phyloP scores from a whole-genome alignment of 1,140 invertebrate genomes.

The Cotesia vestalis region DNA sequence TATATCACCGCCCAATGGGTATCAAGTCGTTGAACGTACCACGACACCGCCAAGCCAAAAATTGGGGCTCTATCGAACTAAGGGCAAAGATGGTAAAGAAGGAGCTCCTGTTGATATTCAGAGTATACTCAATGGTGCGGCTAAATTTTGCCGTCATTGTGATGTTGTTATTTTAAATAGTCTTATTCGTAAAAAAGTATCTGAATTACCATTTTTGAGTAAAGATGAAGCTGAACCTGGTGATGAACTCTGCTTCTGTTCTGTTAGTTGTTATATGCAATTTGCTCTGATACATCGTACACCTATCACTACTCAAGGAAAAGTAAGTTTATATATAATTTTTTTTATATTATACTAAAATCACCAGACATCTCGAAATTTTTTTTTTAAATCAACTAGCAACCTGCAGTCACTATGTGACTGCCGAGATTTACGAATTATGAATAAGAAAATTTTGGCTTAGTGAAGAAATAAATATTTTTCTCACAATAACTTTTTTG shows the following conservation, averaged over 20 bases:
- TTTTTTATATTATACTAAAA: slow-evolving; percentile 11
- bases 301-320: slow-evolving; percentile 66
- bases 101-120: slow-evolving; percentile 87
- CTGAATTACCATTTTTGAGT: slow-evolving; percentile 79
- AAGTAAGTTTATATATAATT: slow-evolving; percentile 56
- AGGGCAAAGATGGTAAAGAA: slow-evolving; percentile 86
- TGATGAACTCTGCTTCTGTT: slow-evolving; percentile 85
- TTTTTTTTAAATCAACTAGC: background rate
- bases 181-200: slow-evolving; percentile 81
- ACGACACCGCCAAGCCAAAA: slow-evolving; percentile 82
- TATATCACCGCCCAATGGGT: slow-evolving; percentile 85
- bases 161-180: slow-evolving; percentile 88
- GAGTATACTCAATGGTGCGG: slow-evolving; percentile 86
- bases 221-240: slow-evolving; percentile 73
- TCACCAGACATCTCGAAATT: background rate
- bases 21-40: slow-evolving; percentile 84
- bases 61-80: slow-evolving; percentile 80
- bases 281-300: slow-evolving; percentile 75
- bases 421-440: too few species aligned
- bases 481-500: too few species aligned
- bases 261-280: slow-evolving; percentile 84
- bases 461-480: too few species aligned
- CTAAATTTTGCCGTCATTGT: slow-evolving; percentile 91
- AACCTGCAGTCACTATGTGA: too few species aligned
- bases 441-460: too few species aligned